A percentile compares a stretch with the other conserved stretches of the same genome.
Conservation (phyloP, 30 jellyfish, hydroid and myxozoan genomes). For the Rhopilema esculentum region DNA sequence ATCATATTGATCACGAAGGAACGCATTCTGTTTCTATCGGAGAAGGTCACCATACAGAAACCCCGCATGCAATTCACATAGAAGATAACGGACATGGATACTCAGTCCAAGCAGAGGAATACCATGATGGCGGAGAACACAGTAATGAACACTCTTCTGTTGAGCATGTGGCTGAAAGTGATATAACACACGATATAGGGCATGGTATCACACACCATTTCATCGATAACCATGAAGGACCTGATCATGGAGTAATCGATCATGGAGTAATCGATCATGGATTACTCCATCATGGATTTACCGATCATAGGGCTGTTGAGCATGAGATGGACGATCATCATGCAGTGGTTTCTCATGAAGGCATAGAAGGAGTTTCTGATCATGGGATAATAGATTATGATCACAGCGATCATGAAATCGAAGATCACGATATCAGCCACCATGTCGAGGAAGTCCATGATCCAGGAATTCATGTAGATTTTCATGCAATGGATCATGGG, state of each 20-base stretch:
- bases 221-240: neutral
- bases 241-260: constrained; percentile 25
- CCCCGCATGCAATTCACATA: constrained; percentile 53
- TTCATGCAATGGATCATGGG: constrained; percentile 45
- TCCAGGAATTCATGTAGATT: constrained; percentile 53
- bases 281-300: constrained; percentile 5
- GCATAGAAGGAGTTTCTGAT: neutral
- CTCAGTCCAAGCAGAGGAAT: constrained; percentile 24
- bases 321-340: constrained; percentile 2
- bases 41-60: neutral
- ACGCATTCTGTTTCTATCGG: neutral
- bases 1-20: constrained; percentile 11
- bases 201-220: neutral
- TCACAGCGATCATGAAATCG: constrained; percentile 14
- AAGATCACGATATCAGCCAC: constrained; percentile 39
- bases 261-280: constrained; percentile 18
- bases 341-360: neutral
- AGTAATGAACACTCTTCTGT: constrained; percentile 1
- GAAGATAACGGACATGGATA: constrained; percentile 71
- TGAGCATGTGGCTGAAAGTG: constrained; percentile 34
- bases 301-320: constrained; percentile 13
- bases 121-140: constrained; percentile 30
- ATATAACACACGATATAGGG: neutral
- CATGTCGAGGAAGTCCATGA: constrained; percentile 44
- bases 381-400: neutral